Evolutionary conservation across 2,797 vertebrate species (phyloP), one percentile per base, ranked within the genome.

Genomic region (Coreius guichenoti): DNA sequence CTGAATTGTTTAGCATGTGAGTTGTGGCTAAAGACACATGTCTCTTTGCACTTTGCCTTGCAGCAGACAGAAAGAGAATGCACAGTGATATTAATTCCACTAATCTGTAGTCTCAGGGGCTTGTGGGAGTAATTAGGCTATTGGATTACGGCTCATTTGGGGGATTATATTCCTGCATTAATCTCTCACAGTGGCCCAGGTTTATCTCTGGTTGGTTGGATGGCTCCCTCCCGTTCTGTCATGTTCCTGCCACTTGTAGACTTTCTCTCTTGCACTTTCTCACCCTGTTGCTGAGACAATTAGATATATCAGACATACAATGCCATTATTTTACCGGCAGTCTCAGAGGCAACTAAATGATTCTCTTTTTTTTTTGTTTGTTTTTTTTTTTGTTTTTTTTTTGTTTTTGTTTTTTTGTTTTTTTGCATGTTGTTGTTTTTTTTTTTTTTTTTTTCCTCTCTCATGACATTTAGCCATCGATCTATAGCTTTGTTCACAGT

Each of bases 51-150:
- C 21, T n/a, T n/a, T 26, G 23, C 9, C 56, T 58, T 47, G 45
- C 45, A 47, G 45, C 45, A 47, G 11, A 47, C 45, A 13, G 45
- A 47, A 47, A 47, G 45, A 47, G 45, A 47, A 47, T 84, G 68
- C 83, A 81, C 72, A 82, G 51, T 81, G 79, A 80, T 87, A 86
- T 87, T 86, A 93, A 92, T 86, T 91, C 86, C 58, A 33, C 87
- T 93, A 91, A 92, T 93, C 92, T 90, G 75, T 89, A 89, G 87
- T 90, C 91, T 89, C 47, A 84, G 83, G 89, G 90, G 87, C 88
- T 76, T 86, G 39, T 84, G 89, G 39, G 47, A 90, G 88, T 93
- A 91, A 93, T 93, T 92, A 90, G 80, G 87, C 19, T 56, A 74
- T 65, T 91, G 91, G 90, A 89, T 92, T 90, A 76, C 68, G 84